Conservation (phyloP, 1,140 invertebrate genomes). For the Teleogryllus occipitalis region DNA sequence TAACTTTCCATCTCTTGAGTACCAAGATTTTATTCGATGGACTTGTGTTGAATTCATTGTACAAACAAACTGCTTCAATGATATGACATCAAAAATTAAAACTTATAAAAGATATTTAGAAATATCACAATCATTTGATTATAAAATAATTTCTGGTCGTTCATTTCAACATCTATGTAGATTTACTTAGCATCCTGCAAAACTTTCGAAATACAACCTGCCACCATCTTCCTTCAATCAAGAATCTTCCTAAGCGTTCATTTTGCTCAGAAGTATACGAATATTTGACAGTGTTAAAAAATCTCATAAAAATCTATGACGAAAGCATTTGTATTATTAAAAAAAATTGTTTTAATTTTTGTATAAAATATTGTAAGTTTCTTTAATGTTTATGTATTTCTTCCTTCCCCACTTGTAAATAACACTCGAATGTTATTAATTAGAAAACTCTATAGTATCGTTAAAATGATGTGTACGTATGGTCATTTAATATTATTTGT, state of each 20-base stretch:
- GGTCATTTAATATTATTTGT: neutral
- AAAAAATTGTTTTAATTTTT: neutral
- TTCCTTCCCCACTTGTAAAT: neutral
- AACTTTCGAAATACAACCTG: too few relatives aligned
- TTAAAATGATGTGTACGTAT: neutral
- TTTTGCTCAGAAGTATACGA: constrained; percentile 4
- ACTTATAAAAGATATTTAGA: too few relatives aligned
- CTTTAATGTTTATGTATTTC: neutral
- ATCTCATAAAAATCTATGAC: neutral
- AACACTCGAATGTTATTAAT: neutral
- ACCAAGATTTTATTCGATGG: too few relatives aligned
- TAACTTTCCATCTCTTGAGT: too few relatives aligned
- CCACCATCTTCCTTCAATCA: neutral
- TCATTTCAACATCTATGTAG: too few relatives aligned
- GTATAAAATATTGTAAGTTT: neutral
- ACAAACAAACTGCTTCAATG: too few relatives aligned
- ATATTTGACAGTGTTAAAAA: neutral
- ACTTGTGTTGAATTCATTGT: too few relatives aligned
- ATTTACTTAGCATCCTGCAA: too few relatives aligned
- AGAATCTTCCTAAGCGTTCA: neutral
- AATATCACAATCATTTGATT: too few relatives aligned
- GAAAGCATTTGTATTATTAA: neutral
- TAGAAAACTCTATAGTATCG: neutral
- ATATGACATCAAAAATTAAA: too few relatives aligned
- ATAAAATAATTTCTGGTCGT: too few relatives aligned